Evolutionary conservation across 2,888 invertebrate genomes (phyloP).

Genomic region (Drosophila parthenogenetica): DNA sequence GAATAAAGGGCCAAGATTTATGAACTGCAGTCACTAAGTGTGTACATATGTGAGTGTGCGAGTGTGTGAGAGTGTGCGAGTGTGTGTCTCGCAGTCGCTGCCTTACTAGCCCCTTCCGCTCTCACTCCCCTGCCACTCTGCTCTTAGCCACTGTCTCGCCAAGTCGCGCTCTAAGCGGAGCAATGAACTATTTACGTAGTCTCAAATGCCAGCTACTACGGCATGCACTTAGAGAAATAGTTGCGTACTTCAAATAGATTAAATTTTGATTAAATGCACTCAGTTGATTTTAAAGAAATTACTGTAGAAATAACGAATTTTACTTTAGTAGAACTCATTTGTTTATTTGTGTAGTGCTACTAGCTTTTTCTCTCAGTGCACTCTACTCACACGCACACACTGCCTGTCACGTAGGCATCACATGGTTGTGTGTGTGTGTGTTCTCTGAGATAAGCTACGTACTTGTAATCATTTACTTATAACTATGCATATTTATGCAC

Average conservation of each 20-base stretch:
- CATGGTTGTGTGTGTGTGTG: conserved; percentile 37
- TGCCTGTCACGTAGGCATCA: conserved; percentile 21
- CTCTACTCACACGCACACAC: conserved; percentile 28
- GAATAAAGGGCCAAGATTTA: conserved; percentile 75
- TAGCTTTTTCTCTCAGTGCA: conserved; percentile 1
- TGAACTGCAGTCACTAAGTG: conserved; percentile 66
- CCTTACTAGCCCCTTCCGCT: conserved; percentile 2
- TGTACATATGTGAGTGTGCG: conserved; percentile 24
- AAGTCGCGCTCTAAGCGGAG: conserved; percentile 68
- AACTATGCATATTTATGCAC: conserved; percentile 70
- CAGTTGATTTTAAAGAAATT: too few relatives aligned
- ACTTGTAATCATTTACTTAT: conserved; percentile 50
- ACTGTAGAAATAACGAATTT: too few relatives aligned
- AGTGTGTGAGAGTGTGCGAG: conserved; percentile 22
- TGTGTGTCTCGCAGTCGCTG: conserved; percentile 51
- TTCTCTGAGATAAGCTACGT: conserved; percentile 56
- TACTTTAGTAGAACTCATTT: too few relatives aligned
- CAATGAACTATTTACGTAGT: conserved; percentile 78
- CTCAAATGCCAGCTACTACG: conserved; percentile 37
- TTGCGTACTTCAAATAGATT: too few relatives aligned
- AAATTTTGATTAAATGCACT: too few relatives aligned
- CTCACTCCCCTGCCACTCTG: neutral
- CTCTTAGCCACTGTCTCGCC: conserved; percentile 26
- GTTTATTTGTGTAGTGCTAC: too few relatives aligned
- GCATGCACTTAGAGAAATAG: neutral